Conservation (phyloP, 1,140 invertebrate genomes). For the Contarinia nasturtii region DNA sequence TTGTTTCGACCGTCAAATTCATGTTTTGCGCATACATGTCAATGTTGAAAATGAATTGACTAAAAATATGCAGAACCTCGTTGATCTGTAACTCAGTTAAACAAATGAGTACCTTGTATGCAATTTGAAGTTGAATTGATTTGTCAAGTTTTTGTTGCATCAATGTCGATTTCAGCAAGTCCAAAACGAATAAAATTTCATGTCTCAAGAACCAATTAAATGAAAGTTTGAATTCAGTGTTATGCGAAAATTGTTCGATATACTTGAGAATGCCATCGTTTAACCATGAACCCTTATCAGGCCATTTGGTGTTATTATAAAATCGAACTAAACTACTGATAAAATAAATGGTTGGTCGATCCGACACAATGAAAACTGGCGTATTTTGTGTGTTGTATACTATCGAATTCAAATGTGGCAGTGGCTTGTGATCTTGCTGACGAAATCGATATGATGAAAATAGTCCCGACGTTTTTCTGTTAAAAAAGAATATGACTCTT, state of each 20-base stretch:
- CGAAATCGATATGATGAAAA: conserved; percentile 4
- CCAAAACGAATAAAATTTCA: conserved; percentile 16
- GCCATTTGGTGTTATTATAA: not conserved
- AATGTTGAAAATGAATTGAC: conserved; percentile 16
- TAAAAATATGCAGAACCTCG: conserved; percentile 17
- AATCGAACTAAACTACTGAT: conserved; percentile 14
- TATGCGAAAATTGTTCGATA: not conserved
- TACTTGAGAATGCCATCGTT: not conserved
- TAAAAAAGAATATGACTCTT: not conserved
- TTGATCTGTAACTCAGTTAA: conserved; percentile 12
- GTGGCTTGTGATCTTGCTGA: conserved; percentile 12
- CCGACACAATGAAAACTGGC: conserved; percentile 15
- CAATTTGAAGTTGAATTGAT: conserved; percentile 13
- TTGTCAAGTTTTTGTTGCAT: conserved; percentile 12
- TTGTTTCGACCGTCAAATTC: conserved; percentile 8
- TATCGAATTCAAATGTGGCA: conserved; percentile 19
- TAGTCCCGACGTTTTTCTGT: not conserved
- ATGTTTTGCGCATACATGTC: conserved; percentile 7
- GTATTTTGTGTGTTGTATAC: conserved; percentile 6
- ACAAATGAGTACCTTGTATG: conserved; percentile 16
- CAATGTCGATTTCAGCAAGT: conserved; percentile 12
- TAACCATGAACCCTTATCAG: not conserved
- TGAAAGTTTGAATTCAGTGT: not conserved
- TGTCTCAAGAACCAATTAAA: not conserved
- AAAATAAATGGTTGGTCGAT: conserved; percentile 17